Percentiles rank a stretch among this genome's conserved stretches.
These are phyloP conservation scores for Zygothrica quintamaculata DNA, from an alignment of 2,888 invertebrate genomes.

Conservation along the genomic window DNA sequence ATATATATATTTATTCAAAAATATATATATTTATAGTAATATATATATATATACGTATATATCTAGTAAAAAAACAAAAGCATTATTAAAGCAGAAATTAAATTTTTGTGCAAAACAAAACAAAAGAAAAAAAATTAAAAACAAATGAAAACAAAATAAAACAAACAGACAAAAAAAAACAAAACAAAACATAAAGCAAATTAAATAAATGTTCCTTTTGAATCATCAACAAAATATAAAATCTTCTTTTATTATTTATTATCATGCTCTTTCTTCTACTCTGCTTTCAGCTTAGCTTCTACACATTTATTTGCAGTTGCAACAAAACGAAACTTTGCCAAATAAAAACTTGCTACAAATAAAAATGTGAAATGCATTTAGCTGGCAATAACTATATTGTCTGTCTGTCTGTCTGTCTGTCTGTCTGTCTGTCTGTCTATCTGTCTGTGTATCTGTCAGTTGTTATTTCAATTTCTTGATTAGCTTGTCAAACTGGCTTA, in stretches of 20 bases:
- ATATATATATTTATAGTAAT: conserved; percentile 21
- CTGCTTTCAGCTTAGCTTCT: no score
- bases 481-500: conserved; percentile 37
- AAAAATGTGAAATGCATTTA: conserved; percentile 15
- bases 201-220: conserved; percentile 80
- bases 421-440: no score
- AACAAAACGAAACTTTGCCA: no score
- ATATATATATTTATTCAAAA: conserved; percentile 24
- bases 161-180: conserved; percentile 39
- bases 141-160: conserved; percentile 18
- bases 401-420: no score
- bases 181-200: conserved; percentile 66
- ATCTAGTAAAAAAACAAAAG: conserved; percentile 18
- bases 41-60: conserved; percentile 39
- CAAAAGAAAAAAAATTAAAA: conserved; percentile 24
- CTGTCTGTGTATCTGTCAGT: conserved; percentile 7
- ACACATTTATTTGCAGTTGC: no score
- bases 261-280: no score
- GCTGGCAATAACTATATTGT: conserved; percentile 21
- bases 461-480: conserved; percentile 43
- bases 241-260: no score
- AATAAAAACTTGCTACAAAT: neutral
- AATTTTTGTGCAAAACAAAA: conserved; percentile 67
- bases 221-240: conserved; percentile 72
- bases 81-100: conserved; percentile 62